Conservation (phyloP, 1,140 invertebrate genomes). For the Meloidogyne exigua region DNA sequence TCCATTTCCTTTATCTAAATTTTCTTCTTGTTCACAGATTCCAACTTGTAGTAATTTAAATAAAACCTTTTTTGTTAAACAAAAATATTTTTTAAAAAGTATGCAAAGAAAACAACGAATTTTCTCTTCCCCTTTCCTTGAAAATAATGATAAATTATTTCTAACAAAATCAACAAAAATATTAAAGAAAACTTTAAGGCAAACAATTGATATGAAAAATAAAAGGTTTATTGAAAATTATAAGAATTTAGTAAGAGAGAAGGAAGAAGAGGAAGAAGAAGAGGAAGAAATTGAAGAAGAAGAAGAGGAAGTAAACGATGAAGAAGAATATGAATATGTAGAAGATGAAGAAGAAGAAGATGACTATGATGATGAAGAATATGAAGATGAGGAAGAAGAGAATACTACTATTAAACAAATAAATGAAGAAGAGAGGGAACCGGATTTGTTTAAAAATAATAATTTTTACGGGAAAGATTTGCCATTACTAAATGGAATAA, state of each 20-base stretch:
- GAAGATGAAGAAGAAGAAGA: conserved; percentile 17
- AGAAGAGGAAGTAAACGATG: conserved; percentile 10
- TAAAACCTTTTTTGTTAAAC: not conserved
- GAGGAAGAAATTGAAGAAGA: conserved; percentile 9
- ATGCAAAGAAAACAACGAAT: not conserved
- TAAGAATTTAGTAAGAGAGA: not conserved
- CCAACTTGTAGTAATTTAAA: not conserved
- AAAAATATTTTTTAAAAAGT: not conserved
- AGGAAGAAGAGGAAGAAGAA: conserved; percentile 1
- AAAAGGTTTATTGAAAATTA: not conserved
- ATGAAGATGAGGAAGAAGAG: conserved; percentile 22
- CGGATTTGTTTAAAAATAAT: no score
- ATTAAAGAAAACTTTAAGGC: not conserved
- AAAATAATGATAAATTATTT: not conserved
- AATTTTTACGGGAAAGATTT: no score
- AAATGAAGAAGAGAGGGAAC: not conserved
- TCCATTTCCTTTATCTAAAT: conserved; percentile 1
- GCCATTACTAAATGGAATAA: no score
- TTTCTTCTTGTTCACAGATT: not conserved
- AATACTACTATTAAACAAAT: not conserved
- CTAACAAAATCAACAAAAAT: conserved; percentile 3
- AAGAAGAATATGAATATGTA: conserved; percentile 4
- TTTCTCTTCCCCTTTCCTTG: not conserved
- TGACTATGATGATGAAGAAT: conserved; percentile 14
- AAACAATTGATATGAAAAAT: not conserved